phyloP scores from a whole-genome alignment of 2,113 vertebrate genomes.

The Gobius niger region DNA sequence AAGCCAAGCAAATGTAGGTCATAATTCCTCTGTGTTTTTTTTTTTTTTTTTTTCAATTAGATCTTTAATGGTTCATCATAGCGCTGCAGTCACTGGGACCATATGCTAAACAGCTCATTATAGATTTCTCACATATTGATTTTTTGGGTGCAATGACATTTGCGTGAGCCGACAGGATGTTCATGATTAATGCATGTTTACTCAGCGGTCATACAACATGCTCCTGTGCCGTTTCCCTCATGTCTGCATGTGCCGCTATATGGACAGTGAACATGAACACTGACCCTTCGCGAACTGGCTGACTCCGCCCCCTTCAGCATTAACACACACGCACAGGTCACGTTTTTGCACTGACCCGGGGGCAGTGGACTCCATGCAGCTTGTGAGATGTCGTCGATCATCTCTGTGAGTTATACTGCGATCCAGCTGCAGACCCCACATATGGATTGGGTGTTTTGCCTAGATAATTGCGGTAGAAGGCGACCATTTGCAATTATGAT shows the following conservation, averaged over 20 bases:
- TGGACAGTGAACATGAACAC: not conserved
- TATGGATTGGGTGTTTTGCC: too few relatives aligned
- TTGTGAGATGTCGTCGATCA: conserved; percentile 59
- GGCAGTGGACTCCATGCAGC: conserved; percentile 21
- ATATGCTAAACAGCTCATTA: conserved; percentile 41
- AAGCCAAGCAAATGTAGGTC: not conserved
- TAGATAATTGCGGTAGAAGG: too few relatives aligned
- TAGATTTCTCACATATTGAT: conserved; percentile 53
- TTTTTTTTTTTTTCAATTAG: not conserved
- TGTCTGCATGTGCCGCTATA: conserved; percentile 12
- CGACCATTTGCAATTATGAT: too few relatives aligned
- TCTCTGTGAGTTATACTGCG: conserved; percentile 49
- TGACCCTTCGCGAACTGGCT: not conserved
- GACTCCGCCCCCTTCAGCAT: not conserved
- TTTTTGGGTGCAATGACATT: conserved; percentile 19
- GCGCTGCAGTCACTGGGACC: conserved; percentile 30
- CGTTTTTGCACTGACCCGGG: conserved; percentile 33
- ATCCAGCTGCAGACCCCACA: conserved; percentile 15
- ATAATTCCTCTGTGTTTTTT: not conserved
- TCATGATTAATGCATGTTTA: conserved; percentile 50
- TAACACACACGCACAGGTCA: conserved; percentile 13
- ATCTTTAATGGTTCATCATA: conserved; percentile 15
- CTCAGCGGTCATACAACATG: conserved; percentile 13
- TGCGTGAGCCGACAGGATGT: conserved; percentile 14
- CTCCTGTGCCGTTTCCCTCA: conserved; percentile 26